Conservation (phyloP, 2,888 invertebrate species). For the Clitarchus hookeri region DNA sequence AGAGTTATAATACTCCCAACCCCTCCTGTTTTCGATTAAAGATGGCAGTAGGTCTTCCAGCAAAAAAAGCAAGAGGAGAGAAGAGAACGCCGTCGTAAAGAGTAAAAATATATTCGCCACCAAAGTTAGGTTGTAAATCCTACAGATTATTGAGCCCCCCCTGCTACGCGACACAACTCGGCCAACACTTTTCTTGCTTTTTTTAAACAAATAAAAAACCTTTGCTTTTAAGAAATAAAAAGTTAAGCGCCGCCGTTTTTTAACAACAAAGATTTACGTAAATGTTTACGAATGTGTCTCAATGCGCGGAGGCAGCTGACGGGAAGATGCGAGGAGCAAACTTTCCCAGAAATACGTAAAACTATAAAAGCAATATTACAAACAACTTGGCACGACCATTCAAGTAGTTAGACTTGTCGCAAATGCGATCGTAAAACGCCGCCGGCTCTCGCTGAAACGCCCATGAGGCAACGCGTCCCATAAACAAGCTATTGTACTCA, state of each 20-base stretch:
- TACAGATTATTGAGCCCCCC: slow-evolving; percentile 17
- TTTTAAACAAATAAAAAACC: neutral
- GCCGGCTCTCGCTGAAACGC: no score
- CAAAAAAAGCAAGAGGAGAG: no score
- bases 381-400: no score
- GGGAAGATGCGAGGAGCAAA: neutral
- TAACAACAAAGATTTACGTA: neutral
- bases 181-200: neutral
- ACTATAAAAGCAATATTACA: neutral
- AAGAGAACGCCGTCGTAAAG: no score
- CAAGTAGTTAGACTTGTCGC: no score
- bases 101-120: neutral
- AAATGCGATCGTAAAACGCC: no score
- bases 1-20: no score
- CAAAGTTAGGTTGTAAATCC: slow-evolving; percentile 24
- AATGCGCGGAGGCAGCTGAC: neutral
- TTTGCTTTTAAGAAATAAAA: neutral
- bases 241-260: neutral
- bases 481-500: no score
- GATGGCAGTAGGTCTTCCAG: no score
- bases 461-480: no score
- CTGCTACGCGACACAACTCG: slow-evolving; percentile 10
- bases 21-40: no score
- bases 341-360: neutral
- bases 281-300: slow-evolving; percentile 1